Evolutionary conservation across 2,113 vertebrate species (phyloP).

Genomic region (Recurvirostra avosetta): DNA sequence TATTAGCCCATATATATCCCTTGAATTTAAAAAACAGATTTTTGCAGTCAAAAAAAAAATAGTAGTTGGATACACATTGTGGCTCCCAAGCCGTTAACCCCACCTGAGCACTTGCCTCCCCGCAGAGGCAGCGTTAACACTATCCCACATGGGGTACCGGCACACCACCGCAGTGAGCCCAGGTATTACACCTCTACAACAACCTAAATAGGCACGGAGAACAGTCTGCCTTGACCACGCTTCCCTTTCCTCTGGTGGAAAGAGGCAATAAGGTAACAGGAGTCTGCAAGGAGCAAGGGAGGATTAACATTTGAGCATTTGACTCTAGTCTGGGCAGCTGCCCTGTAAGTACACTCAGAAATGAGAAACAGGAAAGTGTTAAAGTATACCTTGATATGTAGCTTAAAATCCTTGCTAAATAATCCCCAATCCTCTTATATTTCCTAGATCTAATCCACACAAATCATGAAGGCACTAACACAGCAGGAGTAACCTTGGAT

Average conservation of each 20-base stretch:
- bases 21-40: background rate
- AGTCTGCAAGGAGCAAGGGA: background rate
- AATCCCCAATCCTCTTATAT: background rate
- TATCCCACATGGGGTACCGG: background rate
- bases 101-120: background rate
- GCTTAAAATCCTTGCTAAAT: background rate
- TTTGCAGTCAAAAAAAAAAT: background rate
- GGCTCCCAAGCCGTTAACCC: background rate
- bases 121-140: rapidly evolving
- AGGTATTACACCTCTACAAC: background rate
- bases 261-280: rapidly evolving
- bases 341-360: background rate
- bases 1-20: background rate
- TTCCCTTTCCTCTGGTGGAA: background rate
- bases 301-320: background rate
- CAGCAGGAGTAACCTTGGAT: background rate
- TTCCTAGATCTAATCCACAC: background rate
- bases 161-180: background rate
- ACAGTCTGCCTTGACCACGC: background rate
- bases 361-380: background rate
- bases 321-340: background rate
- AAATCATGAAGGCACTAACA: background rate
- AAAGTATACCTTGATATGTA: background rate
- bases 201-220: background rate
- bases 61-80: background rate